Base-by-base conservation (phyloP, 2,797 vertebrate genomes). In the Orientallactaga sibirica region DNA sequence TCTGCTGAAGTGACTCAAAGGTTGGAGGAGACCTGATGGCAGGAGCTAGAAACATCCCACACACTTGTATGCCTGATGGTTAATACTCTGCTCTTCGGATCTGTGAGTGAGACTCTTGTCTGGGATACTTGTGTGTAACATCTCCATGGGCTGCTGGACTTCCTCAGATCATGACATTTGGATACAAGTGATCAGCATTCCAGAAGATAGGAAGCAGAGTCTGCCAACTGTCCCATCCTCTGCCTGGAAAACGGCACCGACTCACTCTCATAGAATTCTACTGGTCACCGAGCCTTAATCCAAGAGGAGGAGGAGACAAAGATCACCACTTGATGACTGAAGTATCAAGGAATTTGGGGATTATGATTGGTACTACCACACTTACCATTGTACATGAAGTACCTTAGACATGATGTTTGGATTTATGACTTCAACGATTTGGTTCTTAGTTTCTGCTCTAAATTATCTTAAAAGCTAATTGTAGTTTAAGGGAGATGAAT, bases 401-500 rank as follows among this genome's bases (percentile, higher is more conserved):
- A 33, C 5, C 76, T 77, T 22, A 25, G 24, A 33, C 18, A 58
- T 85, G n/a, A 81, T 0, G 20, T 33, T 29, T 33, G 22, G 29
- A 33, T 41, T 52, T 67, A n/a, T 74, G 24, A 84, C 22, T 52
- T 87, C 61, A 68, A 16, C 16, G 14, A 25, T 70, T 22, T 88
- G 27, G 7, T 64, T 88, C 52, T 85, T 71, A 58, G 76, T 88
- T 19, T 58, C 43, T 91, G 48, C 67, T 78, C 33, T 64, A 70
- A 93, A 80, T 74, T 68, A 61, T 3, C 70, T 83, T 68, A 75
- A 79, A 88, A 70, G 52, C 41, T 41, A 27, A 74, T 76, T 86
- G 70, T 86, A 55, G 16, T 41, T 71, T 81, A 85, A 73, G 3
- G 58, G 80, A 71, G 25, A 52, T 0, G 11, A 66, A 76, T 14